These are phyloP conservation scores for Drosophila varians DNA, from an alignment of 1,140 invertebrate species.

Conservation along the genomic window DNA sequence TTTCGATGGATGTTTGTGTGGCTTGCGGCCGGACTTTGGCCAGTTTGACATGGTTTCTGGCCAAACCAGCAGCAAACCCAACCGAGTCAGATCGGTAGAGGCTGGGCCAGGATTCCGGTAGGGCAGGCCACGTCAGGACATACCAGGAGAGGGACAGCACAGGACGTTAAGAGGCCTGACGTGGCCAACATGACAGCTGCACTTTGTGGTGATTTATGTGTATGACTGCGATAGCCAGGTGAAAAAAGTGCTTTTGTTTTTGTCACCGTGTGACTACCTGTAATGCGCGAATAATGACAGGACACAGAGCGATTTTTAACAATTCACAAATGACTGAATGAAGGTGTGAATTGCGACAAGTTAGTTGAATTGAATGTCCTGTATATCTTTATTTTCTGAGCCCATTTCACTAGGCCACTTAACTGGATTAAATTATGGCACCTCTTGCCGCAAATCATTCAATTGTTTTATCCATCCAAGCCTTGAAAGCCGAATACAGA, in stretches of 20 bases:
- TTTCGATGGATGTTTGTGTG: slow-evolving; percentile 31
- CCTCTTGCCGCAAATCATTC: slow-evolving; percentile 49
- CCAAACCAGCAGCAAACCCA: slow-evolving; percentile 8
- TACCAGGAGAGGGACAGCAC: slow-evolving; percentile 3
- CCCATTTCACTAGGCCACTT: neutral
- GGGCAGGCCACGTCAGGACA: slow-evolving; percentile 2
- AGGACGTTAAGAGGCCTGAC: slow-evolving; percentile 31
- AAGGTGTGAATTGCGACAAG: neutral
- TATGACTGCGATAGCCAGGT: slow-evolving; percentile 3
- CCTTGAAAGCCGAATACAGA: slow-evolving; percentile 12
- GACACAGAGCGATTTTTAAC: neutral
- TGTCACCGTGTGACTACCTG: neutral
- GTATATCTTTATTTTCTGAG: no score
- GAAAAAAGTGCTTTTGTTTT: neutral
- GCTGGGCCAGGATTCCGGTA: neutral
- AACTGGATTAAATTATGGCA: slow-evolving; percentile 28
- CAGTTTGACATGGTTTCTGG: slow-evolving; percentile 30
- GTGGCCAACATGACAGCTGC: slow-evolving; percentile 22
- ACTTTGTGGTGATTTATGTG: slow-evolving; percentile 38
- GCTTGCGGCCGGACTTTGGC: slow-evolving; percentile 32
- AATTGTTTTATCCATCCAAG: slow-evolving; percentile 18
- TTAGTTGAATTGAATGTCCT: no score
- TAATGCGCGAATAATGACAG: slow-evolving; percentile 4
- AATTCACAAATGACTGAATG: neutral
- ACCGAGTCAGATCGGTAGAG: neutral